Base-by-base conservation (phyloP, 2,888 invertebrate genomes). In the Coecobrya sp. region DNA sequence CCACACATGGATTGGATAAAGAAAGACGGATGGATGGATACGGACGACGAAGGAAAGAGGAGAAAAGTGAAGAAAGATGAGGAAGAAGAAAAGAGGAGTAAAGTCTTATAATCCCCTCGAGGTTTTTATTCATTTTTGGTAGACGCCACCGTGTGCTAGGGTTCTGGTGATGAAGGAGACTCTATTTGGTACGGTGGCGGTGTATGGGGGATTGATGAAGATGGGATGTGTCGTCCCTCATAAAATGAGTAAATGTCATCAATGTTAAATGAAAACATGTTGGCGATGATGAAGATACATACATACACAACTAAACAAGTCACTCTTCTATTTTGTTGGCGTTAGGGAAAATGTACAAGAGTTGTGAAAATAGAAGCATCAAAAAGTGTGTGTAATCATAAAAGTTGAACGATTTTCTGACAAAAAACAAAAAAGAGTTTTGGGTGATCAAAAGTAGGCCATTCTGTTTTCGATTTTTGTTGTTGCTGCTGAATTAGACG, bases 101-200 rank as follows among this genome's bases (percentile, higher is more conserved):
- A 86, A 70, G 68, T 68, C 81, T 55, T 68, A 55, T 70, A 86
- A 86, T 73, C 73, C 86, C 86, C 86, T 49, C 52, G 86, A 86
- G 86, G 86, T 73, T 86, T 73, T 86, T 68, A 86, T 73, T 70
- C 86, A 52, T 86, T 85, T 70, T 73, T 86, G 73, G 86, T 73
- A 36, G 68, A 70, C 65, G 65, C 36, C 19, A 13, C 0, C 49
- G 49, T 8, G n/a, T 55, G 52, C 30, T 55, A n/a, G 19, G 82
- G 59, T 19, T 19, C 36, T 82, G 82, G 36, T 36, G 59, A 59
- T 59, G 82, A 59, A 59, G 42, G n/a, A 59, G 59, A 36, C 19
- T 30, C 0, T n/a, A 70, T 30, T 22, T 65, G 7, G 76, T 22
- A 13, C 22, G 30, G 59, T 59, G 82, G n/a, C 59, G 82, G 59